phyloP scores from a whole-genome alignment of 2,888 invertebrate species.

The Slavum lentiscoides region DNA sequence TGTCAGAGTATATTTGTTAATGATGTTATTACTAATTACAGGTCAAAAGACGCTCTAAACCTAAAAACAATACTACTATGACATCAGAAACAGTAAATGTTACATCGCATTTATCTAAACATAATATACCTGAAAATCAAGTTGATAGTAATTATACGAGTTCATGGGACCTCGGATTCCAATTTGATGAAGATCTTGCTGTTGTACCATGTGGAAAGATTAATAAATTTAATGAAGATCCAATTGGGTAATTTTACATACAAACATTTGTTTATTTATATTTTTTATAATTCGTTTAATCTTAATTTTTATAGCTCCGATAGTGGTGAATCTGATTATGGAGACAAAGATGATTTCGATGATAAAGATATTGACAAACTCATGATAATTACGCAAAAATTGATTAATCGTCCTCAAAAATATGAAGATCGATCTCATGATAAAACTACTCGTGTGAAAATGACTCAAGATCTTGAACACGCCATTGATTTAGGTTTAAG shows the following conservation, averaged over 20 bases:
- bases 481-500: constrained; percentile 96
- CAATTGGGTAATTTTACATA: constrained; percentile 37
- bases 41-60: constrained; percentile 54
- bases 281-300: neutral
- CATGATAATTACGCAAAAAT: constrained; percentile 85
- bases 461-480: constrained; percentile 90
- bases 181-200: constrained; percentile 95
- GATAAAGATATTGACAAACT: constrained; percentile 92
- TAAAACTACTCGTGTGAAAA: constrained; percentile 86
- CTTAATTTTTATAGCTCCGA: constrained; percentile 67
- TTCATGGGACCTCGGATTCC: constrained; percentile 80
- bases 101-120: constrained; percentile 11
- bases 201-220: constrained; percentile 74
- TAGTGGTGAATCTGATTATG: constrained; percentile 72
- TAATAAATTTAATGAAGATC: constrained; percentile 74
- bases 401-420: constrained; percentile 67
- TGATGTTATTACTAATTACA: constrained; percentile 4
- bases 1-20: neutral
- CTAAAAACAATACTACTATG: constrained; percentile 6
- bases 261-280: neutral
- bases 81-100: constrained; percentile 4
- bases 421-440: constrained; percentile 93
- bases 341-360: constrained; percentile 72
- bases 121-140: constrained; percentile 22
- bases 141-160: constrained; percentile 12